Conservation (phyloP, 2,113 vertebrate species). For the Oreochromis niloticus region DNA sequence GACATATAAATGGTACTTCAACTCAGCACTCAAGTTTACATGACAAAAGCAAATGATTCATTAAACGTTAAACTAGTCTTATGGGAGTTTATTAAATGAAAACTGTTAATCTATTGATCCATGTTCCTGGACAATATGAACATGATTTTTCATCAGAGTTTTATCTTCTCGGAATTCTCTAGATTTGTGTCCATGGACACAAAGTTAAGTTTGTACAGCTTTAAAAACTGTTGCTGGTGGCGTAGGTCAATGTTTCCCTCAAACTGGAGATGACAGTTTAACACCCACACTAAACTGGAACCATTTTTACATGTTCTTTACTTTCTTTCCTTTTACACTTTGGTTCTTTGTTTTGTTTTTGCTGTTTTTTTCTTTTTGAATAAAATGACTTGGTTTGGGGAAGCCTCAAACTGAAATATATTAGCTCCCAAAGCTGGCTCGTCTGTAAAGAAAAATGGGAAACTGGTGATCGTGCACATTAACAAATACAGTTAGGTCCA, state of each 20-base stretch:
- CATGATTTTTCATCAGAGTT: not conserved
- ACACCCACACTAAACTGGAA: not conserved
- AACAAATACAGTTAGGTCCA: not conserved
- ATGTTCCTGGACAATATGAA: not conserved
- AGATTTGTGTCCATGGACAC: not conserved
- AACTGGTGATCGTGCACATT: not conserved
- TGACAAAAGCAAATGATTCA: not conserved
- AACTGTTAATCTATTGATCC: not conserved
- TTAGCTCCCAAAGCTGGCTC: not conserved
- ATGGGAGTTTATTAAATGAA: not conserved
- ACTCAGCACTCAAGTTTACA: not conserved
- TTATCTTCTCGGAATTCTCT: fast-evolving
- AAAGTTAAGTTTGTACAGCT: not conserved
- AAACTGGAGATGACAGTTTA: not conserved
- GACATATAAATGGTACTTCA: not conserved
- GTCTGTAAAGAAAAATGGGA: not conserved
- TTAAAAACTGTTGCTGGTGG: not conserved
- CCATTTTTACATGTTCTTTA: too few species aligned
- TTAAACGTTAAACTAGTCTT: not conserved
- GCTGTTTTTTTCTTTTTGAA: not conserved
- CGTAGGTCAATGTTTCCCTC: not conserved
- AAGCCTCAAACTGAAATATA: not conserved
- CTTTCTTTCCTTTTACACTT: not conserved
- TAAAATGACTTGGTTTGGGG: not conserved
- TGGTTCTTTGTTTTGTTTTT: not conserved